Base-by-base conservation (phyloP, 2,888 invertebrate genomes). In the Chromoteleia sp. region DNA sequence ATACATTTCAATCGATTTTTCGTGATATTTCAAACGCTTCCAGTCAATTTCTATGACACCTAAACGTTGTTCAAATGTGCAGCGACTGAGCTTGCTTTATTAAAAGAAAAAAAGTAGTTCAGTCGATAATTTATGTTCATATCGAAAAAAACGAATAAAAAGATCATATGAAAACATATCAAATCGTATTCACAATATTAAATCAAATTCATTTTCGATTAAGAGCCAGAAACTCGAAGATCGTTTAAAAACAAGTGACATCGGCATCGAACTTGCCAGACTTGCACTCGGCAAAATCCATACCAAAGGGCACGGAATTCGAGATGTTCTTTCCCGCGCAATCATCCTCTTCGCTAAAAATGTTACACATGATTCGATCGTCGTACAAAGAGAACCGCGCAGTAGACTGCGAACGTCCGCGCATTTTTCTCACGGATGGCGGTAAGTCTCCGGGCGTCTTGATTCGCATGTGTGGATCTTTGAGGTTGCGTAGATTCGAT, bases 371-470 rank as follows among this genome's bases (percentile, higher is more conserved):
- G 94, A 97, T 97, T 45, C 97, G 93, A 89, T 98, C 98, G 87
- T 97, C 97, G 87, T 97, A 97, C 15, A 98, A 92, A 50, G 97
- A 97, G 86, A 98, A 94, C 83, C 98, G 92, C 0, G 93, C 92
- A 4, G 92, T 94, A 83, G 95, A 95, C 45, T 94, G 94, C 0
- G 95, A 95, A 41, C 93, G 93, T 1, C 95, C 93, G 33, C 95
- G 92, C 0, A 96, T 95, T 85, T 95, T 94, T 10, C 96, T 91
- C 0, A 96, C 95, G 0, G 96, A 96, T 0, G 96, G 95, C 0
- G 96, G 96, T 21, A 96, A 93, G 89, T 97, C 97, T 0, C 96
- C 96, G 0, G 97, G 96, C 0, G 96, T 97, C 88, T 97, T 96
- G 0, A 96, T 95, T 56, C 96, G 93, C 52, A 95, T 95, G 15